These are phyloP conservation scores for Danionella cerebrum DNA, from an alignment of 2,113 vertebrate species.

Conservation along the genomic window DNA sequence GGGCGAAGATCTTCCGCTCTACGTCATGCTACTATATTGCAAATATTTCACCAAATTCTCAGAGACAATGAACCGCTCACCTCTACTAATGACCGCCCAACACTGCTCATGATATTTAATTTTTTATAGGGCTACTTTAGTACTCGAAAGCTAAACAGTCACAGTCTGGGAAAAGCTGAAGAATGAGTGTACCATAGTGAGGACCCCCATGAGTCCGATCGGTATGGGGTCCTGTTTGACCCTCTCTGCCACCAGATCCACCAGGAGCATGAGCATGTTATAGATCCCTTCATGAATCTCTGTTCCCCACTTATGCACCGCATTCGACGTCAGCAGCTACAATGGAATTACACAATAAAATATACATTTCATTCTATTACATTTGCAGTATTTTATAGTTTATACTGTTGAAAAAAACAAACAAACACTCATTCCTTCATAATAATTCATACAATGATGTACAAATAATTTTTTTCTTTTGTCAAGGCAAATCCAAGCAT, in stretches of 20 bases:
- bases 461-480: too few relatives aligned
- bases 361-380: not conserved
- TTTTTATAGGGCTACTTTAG: too few relatives aligned
- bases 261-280: conserved; percentile 96
- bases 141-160: not conserved
- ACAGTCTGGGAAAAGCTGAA: not conserved
- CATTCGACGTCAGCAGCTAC: conserved; percentile 91
- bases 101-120: too few relatives aligned
- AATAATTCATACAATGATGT: not conserved
- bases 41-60: too few relatives aligned
- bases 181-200: conserved; percentile 77
- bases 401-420: too few relatives aligned
- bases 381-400: too few relatives aligned
- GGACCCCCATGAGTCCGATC: conserved; percentile 81
- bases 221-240: conserved; percentile 94
- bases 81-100: too few relatives aligned
- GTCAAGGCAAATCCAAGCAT: too few relatives aligned
- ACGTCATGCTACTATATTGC: too few relatives aligned
- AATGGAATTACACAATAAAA: not conserved
- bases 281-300: conserved; percentile 99
- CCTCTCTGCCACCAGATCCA: conserved; percentile 91
- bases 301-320: conserved; percentile 97
- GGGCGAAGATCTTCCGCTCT: too few relatives aligned
- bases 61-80: too few relatives aligned
- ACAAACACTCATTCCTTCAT: not conserved